Base-by-base conservation (phyloP, 2,888 invertebrate species). In the Limnephilus marmoratus region DNA sequence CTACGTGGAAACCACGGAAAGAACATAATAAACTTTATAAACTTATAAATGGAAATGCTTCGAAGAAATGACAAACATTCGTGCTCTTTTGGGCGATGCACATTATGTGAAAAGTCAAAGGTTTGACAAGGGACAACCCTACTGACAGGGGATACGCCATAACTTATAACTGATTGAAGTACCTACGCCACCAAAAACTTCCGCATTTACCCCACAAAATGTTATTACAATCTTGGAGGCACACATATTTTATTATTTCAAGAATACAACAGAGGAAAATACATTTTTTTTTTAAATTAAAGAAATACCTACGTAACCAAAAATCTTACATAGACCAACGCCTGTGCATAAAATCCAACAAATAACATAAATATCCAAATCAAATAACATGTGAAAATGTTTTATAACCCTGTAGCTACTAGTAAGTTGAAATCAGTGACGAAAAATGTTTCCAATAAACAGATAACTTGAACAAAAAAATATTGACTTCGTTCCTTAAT, bases 41-140 rank as follows among this genome's bases (percentile, higher is more conserved):
- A 68, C 68, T 24, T 68, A 24, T 24, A 53, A 18, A 68, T 7
- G 68, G 7, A 68, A 68, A 68, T 7, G 68, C 1, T 68, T 24
- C 18, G 18, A 13, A 53, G 12, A 85, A 45, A 49, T 85, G 45
- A 29, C 5, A 85, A 49, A 85, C 49, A 45, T 45, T 41, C 5
- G 85, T 45, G 85, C 0, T n/a, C 7, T 85, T n/a, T 41, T 45
- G n/a, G 29, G 45, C 24, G n/a, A 41, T 85, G 85, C 85, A 85
- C 45, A 85, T 45, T 85, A 85, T 85, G 24, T 85, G 45, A 83
- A 83, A 31, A 45, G 49, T 85, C 85, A 41, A 45, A 85, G 83
- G 29, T 13, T 49, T 87, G 68, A 87, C 87, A 53, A 87, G 53
- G 87, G 87, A n/a, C 37, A 53, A 53, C 29, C 49, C 49, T 31